Evolutionary conservation across 53 echinoderm and acorn worm species (phyloP).

Genomic region (Temnopleurus reevesii): DNA sequence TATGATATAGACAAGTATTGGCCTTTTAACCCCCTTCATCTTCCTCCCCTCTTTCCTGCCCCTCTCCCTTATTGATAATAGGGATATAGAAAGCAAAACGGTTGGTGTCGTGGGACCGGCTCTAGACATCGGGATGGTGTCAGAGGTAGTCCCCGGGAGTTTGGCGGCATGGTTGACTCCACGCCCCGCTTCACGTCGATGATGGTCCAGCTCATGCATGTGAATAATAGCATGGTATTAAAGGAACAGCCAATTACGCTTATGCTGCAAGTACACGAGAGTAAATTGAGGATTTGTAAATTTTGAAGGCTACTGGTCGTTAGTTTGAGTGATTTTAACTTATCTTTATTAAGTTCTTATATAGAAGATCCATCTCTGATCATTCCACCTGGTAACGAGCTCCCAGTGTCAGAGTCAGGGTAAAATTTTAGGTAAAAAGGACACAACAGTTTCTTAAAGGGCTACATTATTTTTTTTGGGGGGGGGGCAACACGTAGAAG

Average conservation of each 20-base stretch:
- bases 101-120: neutral
- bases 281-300: no score
- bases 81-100: neutral
- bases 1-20: neutral
- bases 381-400: no score
- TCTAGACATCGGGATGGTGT: neutral
- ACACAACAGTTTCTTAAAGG: no score
- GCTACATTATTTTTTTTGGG: no score
- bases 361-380: no score
- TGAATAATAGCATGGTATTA: neutral
- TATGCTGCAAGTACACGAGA: no score
- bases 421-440: no score
- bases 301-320: no score
- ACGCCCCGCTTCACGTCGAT: neutral
- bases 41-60: neutral
- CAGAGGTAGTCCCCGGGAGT: neutral
- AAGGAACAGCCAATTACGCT: neutral
- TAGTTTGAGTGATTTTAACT: no score
- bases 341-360: no score
- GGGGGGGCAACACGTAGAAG: no score
- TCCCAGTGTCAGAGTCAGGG: no score
- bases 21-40: neutral
- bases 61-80: neutral
- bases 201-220: neutral
- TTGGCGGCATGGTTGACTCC: neutral